Percentiles rank a stretch among this genome's conserved stretches.
Conservation (phyloP, 2,797 vertebrate species). For the Astyanax mexicanus region DNA sequence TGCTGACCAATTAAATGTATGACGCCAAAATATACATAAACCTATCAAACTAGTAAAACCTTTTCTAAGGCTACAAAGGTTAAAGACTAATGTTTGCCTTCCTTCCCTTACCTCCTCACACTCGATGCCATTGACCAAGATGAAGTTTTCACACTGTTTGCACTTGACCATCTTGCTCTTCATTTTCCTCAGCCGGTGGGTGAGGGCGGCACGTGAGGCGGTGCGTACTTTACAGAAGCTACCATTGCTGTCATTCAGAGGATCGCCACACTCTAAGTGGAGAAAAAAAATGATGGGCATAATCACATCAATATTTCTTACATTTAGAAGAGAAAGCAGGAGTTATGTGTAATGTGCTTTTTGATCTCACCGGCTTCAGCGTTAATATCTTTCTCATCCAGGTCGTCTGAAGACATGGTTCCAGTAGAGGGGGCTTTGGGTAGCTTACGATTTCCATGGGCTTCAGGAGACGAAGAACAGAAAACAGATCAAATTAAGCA, state of each 20-base stretch:
- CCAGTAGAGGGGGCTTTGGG: slow-evolving; percentile 81
- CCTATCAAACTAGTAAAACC: too few relatives aligned
- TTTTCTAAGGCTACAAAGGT: too few relatives aligned
- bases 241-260: slow-evolving; percentile 70
- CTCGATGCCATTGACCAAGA: slow-evolving; percentile 88
- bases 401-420: slow-evolving; percentile 88
- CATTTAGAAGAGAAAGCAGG: background rate
- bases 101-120: slow-evolving; percentile 89
- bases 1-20: too few relatives aligned
- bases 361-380: slow-evolving; percentile 76
- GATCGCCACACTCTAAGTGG: slow-evolving; percentile 66
- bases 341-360: background rate
- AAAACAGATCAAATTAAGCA: background rate
- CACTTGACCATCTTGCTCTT: slow-evolving; percentile 91
- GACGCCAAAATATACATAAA: too few relatives aligned
- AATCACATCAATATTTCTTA: background rate
- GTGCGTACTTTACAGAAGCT: slow-evolving; percentile 72
- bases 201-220: slow-evolving; percentile 83
- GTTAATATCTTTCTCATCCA: slow-evolving; percentile 84
- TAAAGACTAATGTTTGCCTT: too few relatives aligned
- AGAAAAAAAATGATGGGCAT: background rate
- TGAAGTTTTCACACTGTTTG: slow-evolving; percentile 91
- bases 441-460: slow-evolving; percentile 70
- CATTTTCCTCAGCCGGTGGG: slow-evolving; percentile 85
- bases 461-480: slow-evolving; percentile 63